Conservation (phyloP, 2,113 vertebrate genomes). For the Pithys albifrons region DNA sequence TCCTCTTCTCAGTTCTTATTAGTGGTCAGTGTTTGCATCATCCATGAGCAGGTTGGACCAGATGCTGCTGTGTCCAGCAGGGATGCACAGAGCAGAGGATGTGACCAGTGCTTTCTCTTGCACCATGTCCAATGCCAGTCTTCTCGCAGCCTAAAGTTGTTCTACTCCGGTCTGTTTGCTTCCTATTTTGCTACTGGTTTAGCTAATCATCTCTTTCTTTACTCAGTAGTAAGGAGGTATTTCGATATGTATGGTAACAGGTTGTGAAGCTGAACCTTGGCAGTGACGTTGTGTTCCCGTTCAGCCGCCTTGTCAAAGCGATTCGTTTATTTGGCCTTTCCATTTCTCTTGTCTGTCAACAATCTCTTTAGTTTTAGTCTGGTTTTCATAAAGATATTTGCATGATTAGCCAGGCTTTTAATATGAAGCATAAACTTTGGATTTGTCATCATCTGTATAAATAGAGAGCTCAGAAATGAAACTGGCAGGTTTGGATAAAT, state of each 20-base stretch:
- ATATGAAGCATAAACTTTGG: not conserved
- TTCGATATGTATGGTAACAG: conserved; percentile 23
- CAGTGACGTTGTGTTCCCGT: not conserved
- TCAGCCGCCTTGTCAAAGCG: not conserved
- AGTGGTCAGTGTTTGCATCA: not conserved
- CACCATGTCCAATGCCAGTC: not conserved
- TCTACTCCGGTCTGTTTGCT: not conserved
- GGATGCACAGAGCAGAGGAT: conserved; percentile 56
- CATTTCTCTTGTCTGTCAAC: not conserved
- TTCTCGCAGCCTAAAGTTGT: not conserved
- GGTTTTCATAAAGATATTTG: not conserved
- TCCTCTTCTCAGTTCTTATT: not conserved
- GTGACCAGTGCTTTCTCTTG: not conserved
- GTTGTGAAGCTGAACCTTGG: conserved; percentile 12
- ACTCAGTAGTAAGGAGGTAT: conserved; percentile 25
- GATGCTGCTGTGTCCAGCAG: conserved; percentile 22
- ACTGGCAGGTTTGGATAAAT: not conserved
- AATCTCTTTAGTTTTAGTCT: not conserved
- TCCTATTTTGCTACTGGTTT: conserved; percentile 54
- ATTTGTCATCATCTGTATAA: not conserved
- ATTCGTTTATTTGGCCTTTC: not conserved
- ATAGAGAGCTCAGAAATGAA: not conserved
- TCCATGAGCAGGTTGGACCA: not conserved
- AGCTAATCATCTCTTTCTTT: conserved; percentile 39
- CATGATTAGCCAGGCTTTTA: not conserved